Evolutionary conservation across 1,140 invertebrate genomes (phyloP), one percentile per base, ranked within the genome.

Genomic region (Anthonomus grandis): DNA sequence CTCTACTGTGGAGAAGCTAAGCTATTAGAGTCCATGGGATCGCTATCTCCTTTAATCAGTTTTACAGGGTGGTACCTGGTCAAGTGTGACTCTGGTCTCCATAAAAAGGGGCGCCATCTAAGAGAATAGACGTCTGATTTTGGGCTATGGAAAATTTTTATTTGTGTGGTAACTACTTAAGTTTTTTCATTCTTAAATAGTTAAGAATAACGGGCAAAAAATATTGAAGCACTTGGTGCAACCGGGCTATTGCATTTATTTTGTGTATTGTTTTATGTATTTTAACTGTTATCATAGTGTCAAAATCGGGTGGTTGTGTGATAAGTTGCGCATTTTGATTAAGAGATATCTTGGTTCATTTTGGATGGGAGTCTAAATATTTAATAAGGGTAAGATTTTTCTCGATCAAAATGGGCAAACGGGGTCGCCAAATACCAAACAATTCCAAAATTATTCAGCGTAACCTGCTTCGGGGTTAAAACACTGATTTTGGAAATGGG

Each of bases 151-250:
- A 64, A 50, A 61, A 63, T 65, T 65, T 72, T 70, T 66, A 62
- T 25, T 57, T 12, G 63, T 53, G 42, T 55, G 59, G 58, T 64
- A 66, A 64, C 63, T 60, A 62, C 60, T 52, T 54, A 49, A 58
- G 48, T 38, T 22, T 17, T n/a, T n/a, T n/a, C n/a, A n/a, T n/a
- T 52, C 42, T 53, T 52, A 47, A 59, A 48, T 53, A 53, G 50
- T 59, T 53, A 48, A 19, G 60, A 63, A 61, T 67, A 65, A 64
- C 66, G 70, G 71, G 70, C 70, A 72, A 73, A 73, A 71, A 62
- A 62, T 69, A 64, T 71, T 70, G 70, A 65, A 72, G 71, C 70
- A 72, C 70, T 71, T 59, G 45, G 70, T 72, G 70, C 70, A 73
- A 73, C 71, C 70, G 71, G 71, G 71, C 71, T 73, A 73, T 73